These are phyloP conservation scores for Phyllotreta cruciferae DNA, from an alignment of 2,888 invertebrate genomes.

Conservation along the genomic window DNA sequence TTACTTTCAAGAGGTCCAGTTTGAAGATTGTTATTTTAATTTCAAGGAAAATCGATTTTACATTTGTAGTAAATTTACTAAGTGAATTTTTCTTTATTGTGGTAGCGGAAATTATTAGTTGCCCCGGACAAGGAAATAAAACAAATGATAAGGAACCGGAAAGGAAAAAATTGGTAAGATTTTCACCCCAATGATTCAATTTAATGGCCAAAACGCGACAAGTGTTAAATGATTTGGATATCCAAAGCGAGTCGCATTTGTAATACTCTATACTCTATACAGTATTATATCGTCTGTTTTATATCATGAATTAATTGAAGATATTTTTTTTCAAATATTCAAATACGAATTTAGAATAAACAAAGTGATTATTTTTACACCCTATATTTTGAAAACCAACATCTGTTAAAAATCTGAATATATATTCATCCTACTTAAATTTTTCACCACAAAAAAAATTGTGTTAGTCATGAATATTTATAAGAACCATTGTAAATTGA, in stretches of 20 bases:
- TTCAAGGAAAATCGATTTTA: no score
- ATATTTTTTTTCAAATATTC: no score
- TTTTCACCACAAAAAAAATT: not conserved
- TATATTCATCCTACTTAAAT: not conserved
- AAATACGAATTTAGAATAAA: no score
- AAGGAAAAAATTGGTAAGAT: constrained; percentile 31
- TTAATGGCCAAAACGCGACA: constrained; percentile 33
- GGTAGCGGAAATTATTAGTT: no score
- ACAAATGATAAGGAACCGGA: constrained; percentile 18
- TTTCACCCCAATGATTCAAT: constrained; percentile 34
- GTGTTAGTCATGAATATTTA: constrained; percentile 14
- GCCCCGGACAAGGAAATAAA: constrained; percentile 12
- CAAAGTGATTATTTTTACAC: no score
- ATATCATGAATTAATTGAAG: no score
- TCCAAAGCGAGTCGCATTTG: constrained; percentile 23
- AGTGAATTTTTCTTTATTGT: no score
- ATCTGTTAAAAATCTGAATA: no score
- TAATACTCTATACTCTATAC: not conserved
- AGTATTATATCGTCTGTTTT: no score
- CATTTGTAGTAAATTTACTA: no score
- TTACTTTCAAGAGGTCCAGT: not conserved
- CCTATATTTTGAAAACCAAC: no score
- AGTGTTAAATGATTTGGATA: constrained; percentile 34
- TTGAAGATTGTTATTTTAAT: not conserved
- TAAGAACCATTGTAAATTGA: constrained; percentile 12